Percentiles rank a stretch among this genome's conserved stretches.
These are phyloP conservation scores for Embidobia sp. DNA, from an alignment of 2,888 invertebrate species.

Conservation along the genomic window DNA sequence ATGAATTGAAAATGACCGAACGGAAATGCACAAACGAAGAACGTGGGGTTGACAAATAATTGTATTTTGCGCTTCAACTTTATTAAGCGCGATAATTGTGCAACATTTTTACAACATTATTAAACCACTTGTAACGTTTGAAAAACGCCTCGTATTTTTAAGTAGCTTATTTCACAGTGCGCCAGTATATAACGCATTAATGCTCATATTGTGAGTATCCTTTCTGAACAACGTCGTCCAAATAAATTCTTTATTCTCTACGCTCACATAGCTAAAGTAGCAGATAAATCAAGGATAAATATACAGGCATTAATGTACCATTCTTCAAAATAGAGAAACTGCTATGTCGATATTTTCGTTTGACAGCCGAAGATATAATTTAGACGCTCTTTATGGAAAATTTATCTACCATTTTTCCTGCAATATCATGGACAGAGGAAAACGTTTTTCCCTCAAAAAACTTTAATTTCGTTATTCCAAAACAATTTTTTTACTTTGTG, in stretches of 20 bases:
- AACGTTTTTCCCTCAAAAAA: too few relatives aligned
- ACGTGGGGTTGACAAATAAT: too few relatives aligned
- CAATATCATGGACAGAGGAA: too few relatives aligned
- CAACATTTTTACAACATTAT: not conserved
- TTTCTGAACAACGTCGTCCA: slow-evolving; percentile 9
- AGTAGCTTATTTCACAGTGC: not conserved
- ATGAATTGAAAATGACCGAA: not conserved
- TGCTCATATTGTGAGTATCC: slow-evolving; percentile 1
- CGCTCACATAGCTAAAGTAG: not conserved
- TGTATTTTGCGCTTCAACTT: too few relatives aligned
- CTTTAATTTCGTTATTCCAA: too few relatives aligned
- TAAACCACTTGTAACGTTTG: not conserved
- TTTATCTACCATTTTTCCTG: not conserved
- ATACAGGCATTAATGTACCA: not conserved
- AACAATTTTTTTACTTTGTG: too few relatives aligned
- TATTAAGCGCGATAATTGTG: not conserved
- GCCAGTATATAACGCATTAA: slow-evolving; percentile 1
- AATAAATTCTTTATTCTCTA: slow-evolving; percentile 7
- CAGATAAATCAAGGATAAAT: slow-evolving; percentile 7
- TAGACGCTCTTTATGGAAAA: too few relatives aligned
- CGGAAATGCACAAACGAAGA: not conserved
- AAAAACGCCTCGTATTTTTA: slow-evolving; percentile 1
- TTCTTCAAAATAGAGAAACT: not conserved
- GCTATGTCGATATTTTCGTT: not conserved
- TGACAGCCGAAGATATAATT: not conserved